Evolutionary conservation across 2,888 invertebrate species (phyloP), one percentile per base, ranked within the genome.

Genomic region (Oeneis ivallda): DNA sequence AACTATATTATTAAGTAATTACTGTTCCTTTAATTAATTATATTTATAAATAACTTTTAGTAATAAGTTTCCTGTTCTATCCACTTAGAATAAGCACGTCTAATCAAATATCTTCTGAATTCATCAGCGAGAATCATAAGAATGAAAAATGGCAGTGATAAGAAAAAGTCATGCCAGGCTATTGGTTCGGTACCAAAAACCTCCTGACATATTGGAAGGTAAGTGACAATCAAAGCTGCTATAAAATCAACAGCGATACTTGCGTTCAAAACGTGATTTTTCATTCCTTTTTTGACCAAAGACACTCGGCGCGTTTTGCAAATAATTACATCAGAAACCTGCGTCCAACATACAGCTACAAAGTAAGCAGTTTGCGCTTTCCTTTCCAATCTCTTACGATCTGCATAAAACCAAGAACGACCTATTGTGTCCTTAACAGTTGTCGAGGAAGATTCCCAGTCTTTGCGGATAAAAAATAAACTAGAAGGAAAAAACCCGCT

Each of bases 351-450:
- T 68, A 96, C 93, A 7, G 96, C 93, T 2, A 96, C 94, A 76
- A 96, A 97, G 86, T 95, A 97, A 15, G 96, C 95, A 0, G 96
- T 95, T 80, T 96, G 95, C 64, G 96, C 95, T 70, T 94, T 95
- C 77, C 93, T 93, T 79, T 96, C 95, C 4, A 96, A 80, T 57
- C 85, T 85, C 79, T 95, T 95, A 57, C 96, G 93, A 72, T 95
- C 94, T 0, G 82, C 75, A 77, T 92, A 95, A 2, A 93, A 93
- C 96, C 96, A 97, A 79, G 93, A 92, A 73, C 96, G 95, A 10
- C 95, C 96, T 76, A 95, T 94, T 13, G 95, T 95, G 81, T 97
- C 97, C 68, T 82, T 80, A 9, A 96, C 84, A 74, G 93, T 92
- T 73, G 93, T 92, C 11, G 93, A 84, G n/a, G 89, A 85, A 53